Conservation (phyloP, 1,140 invertebrate species). For the Drosophila sp. region DNA sequence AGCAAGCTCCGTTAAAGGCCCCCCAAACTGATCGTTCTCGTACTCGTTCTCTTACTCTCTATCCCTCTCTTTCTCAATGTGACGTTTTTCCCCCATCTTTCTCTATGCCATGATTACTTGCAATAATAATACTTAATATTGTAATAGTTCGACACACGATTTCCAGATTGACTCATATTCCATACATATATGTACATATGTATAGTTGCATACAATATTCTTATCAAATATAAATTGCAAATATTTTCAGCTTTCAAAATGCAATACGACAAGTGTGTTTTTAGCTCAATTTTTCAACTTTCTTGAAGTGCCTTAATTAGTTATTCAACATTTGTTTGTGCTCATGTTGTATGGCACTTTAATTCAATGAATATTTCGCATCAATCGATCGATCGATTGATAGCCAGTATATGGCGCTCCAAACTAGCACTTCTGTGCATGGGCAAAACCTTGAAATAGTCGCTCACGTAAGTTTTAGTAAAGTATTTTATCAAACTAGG, state of each 20-base stretch:
- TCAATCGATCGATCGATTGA: slow-evolving; percentile 20
- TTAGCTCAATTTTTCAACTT: neutral
- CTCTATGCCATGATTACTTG: slow-evolving; percentile 5
- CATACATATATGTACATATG: neutral
- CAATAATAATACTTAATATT: neutral
- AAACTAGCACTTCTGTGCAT: slow-evolving; percentile 5
- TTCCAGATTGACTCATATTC: slow-evolving; percentile 2
- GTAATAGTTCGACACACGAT: slow-evolving; percentile 32
- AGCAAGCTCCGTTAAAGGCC: slow-evolving; percentile 22
- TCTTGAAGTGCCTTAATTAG: neutral
- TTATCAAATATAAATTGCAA: neutral
- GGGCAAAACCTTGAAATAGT: slow-evolving; percentile 28
- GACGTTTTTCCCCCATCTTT: neutral
- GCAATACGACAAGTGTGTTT: neutral
- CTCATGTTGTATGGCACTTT: slow-evolving; percentile 4
- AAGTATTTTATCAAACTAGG: slow-evolving; percentile 5
- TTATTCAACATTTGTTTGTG: slow-evolving; percentile 3
- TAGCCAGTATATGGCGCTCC: slow-evolving; percentile 30
- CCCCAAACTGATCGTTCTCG: slow-evolving; percentile 27
- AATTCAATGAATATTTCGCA: neutral
- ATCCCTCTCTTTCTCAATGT: neutral
- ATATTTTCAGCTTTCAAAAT: neutral
- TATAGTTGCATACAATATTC: neutral
- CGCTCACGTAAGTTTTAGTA: slow-evolving; percentile 22
- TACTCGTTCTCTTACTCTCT: slow-evolving; percentile 12